Percentiles rank a stretch among this genome's conserved stretches.
phyloP scores from a whole-genome alignment of 2,113 vertebrate species.

The Hipposideros armiger region DNA sequence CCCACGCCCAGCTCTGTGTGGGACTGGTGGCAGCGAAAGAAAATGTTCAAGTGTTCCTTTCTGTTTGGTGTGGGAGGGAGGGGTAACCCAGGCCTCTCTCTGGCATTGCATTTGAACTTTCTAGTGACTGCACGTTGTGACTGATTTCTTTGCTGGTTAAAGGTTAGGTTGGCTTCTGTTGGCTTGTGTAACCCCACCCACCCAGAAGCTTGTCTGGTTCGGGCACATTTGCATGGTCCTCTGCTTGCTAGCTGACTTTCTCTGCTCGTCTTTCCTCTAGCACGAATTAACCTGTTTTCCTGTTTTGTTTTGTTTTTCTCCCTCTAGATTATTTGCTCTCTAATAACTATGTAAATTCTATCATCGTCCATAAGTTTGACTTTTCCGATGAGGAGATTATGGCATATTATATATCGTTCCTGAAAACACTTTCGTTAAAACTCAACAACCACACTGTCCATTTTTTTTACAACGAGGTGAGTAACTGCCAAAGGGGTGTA shows the following conservation, averaged over 20 bases:
- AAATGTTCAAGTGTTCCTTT: not conserved
- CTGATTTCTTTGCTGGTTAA: not conserved
- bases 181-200: not conserved
- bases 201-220: not conserved
- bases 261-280: not conserved
- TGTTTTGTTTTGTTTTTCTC: not conserved
- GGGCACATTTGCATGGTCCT: not conserved
- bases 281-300: not conserved
- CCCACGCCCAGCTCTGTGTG: not conserved
- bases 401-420: slow-evolving; percentile 99
- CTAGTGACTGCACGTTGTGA: accelerated
- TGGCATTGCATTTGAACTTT: not conserved
- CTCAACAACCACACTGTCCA: slow-evolving; percentile 99
- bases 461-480: slow-evolving; percentile 99
- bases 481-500: slow-evolving; percentile 38
- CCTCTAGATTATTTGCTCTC: slow-evolving; percentile 96
- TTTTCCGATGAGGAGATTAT: slow-evolving; percentile 99
- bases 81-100: not conserved
- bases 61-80: not conserved
- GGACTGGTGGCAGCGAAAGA: not conserved
- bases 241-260: not conserved
- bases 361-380: slow-evolving; percentile 99
- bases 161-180: not conserved
- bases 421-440: slow-evolving; percentile 98
- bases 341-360: slow-evolving; percentile 99